A percentile compares a stretch with the other conserved stretches of the same genome.
Evolutionary conservation across 2,888 invertebrate species (phyloP).

Genomic region (Drosophila meridiana): DNA sequence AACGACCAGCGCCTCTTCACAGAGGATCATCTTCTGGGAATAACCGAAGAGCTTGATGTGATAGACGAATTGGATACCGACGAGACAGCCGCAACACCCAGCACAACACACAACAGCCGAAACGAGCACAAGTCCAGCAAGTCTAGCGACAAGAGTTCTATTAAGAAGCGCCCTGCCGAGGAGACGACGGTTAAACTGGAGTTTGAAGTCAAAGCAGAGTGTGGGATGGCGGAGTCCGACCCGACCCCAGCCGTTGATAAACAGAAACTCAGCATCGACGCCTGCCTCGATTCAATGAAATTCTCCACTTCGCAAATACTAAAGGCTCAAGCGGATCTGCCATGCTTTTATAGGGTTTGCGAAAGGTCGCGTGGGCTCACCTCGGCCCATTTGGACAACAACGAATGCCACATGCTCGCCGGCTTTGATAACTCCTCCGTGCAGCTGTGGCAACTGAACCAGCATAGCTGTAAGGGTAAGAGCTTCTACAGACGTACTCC

Average conservation of each 20-base stretch:
- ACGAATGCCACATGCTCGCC: slow-evolving; percentile 83
- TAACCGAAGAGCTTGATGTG: slow-evolving; percentile 62
- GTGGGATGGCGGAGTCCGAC: slow-evolving; percentile 17
- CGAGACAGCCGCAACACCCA: slow-evolving; percentile 21
- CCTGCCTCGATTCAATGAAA: slow-evolving; percentile 65
- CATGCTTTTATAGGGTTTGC: slow-evolving; percentile 70
- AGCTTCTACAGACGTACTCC: slow-evolving; percentile 77
- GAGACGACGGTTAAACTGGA: slow-evolving; percentile 66
- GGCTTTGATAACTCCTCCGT: slow-evolving; percentile 84
- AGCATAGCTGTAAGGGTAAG: slow-evolving; percentile 78
- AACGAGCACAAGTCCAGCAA: slow-evolving; percentile 42
- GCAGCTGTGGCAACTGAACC: slow-evolving; percentile 84
- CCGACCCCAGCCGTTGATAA: slow-evolving; percentile 23
- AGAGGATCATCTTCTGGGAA: slow-evolving; percentile 74
- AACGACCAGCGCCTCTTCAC: slow-evolving; percentile 76
- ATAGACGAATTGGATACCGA: slow-evolving; percentile 44
- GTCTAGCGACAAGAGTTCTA: slow-evolving; percentile 30
- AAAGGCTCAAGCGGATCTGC: slow-evolving; percentile 68
- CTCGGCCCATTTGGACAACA: slow-evolving; percentile 78
- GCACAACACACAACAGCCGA: slow-evolving; percentile 25
- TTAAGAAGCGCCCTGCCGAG: slow-evolving; percentile 63
- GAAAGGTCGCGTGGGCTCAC: slow-evolving; percentile 75
- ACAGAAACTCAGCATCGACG: slow-evolving; percentile 52
- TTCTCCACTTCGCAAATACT: slow-evolving; percentile 63
- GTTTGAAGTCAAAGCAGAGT: slow-evolving; percentile 67